These are phyloP conservation scores for Aegotheles bennettii DNA, from an alignment of 2,113 vertebrate species.

Conservation along the genomic window DNA sequence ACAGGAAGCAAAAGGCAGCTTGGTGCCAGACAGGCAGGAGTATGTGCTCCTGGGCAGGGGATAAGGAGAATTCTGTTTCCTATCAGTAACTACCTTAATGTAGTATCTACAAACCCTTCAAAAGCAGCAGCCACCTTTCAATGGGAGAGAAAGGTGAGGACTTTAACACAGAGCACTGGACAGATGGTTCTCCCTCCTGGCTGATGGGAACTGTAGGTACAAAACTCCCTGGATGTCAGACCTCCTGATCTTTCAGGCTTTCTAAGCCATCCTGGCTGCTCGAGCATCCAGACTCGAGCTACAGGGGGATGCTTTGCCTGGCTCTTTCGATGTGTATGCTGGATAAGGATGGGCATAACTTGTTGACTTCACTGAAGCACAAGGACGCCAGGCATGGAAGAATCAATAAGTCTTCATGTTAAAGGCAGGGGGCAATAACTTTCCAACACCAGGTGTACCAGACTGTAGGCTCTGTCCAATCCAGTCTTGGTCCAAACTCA, in stretches of 20 bases:
- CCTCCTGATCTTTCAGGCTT: accelerated
- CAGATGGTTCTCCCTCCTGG: neutral
- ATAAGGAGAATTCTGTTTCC: neutral
- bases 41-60: accelerated
- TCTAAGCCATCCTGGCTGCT: neutral
- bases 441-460: neutral
- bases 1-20: neutral
- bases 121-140: neutral
- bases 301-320: neutral
- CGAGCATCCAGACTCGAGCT: neutral
- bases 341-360: neutral
- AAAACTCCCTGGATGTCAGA: neutral
- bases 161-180: neutral
- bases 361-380: neutral
- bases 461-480: neutral
- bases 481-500: neutral
- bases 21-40: neutral
- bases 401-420: neutral
- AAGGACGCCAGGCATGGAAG: neutral
- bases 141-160: neutral
- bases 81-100: neutral
- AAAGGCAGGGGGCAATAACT: neutral
- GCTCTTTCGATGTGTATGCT: neutral
- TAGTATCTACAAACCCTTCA: neutral
- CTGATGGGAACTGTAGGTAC: neutral